Evolutionary conservation across 2,113 vertebrate species (phyloP), one percentile per base, ranked within the genome.

Genomic region (Limanda limanda): DNA sequence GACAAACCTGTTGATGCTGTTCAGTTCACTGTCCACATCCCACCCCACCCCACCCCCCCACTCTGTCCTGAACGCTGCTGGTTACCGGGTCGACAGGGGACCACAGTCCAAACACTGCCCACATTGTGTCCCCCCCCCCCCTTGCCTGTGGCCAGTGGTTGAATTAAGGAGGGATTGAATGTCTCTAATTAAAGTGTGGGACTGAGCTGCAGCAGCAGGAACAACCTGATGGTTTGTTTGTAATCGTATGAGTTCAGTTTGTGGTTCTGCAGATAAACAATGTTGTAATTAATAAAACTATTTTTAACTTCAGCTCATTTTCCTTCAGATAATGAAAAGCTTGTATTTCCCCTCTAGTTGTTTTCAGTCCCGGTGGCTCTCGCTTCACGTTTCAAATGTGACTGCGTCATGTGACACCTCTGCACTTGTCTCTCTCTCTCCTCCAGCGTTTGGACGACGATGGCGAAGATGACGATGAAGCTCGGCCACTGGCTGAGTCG

Each of bases 401-500:
- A 55, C 21, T 11, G 58, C 5, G 27, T 60, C 24, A 27, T n/a
- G 11, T 27, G 25, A 60, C 35, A 45, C 42, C 12, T 31, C 17
- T 9, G 12, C 3, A 7, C 12, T 62, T 27, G 0, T 27, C 25
- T 51, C 23, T 67, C 0, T 58, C 62, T 35, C 0, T 70, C 15
- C 71, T 56, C 5, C 76, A 90, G 91, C 11, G 72, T 85, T 52
- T 91, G 95, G 94, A 95, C 78, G 57, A 20, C 21, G 78, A 78
- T 0, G 82, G 3, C 0, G 96, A 95, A 0, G 91, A 90, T 0
- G 91, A 90, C 0, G 95, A 96, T 0, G 96, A 95, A 0, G 96
- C 95, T 1, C 94, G 97, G 4, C 97, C 98, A 0, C 91, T 99
- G 85, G 98, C 97, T 0, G 97, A 99, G 73, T 98, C 96, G 0